A percentile compares a stretch with the other conserved stretches of the same genome.
Conservation (phyloP, 2,113 vertebrate genomes). For the Mesembrinibis cayennensis region DNA sequence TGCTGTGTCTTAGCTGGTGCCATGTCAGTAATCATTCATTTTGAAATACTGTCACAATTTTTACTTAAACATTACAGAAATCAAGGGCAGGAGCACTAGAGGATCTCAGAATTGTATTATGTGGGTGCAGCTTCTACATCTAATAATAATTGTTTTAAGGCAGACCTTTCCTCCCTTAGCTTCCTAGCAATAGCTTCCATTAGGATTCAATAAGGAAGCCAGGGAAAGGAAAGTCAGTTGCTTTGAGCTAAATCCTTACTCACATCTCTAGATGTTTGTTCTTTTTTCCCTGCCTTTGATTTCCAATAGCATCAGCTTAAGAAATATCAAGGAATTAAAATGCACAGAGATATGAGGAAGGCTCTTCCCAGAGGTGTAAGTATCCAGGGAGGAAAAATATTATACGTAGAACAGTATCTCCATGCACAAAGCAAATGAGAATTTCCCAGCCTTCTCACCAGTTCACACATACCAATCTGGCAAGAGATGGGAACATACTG, state of each 20-base stretch:
- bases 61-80: background rate
- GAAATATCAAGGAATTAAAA: background rate
- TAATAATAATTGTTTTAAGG: background rate
- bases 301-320: background rate
- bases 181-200: background rate
- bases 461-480: background rate
- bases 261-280: background rate
- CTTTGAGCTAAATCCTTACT: background rate
- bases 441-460: background rate
- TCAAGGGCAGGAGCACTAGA: background rate
- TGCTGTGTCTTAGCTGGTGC: background rate
- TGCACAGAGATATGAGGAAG: background rate
- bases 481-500: background rate
- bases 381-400: background rate
- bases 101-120: background rate
- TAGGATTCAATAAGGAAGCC: background rate
- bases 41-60: background rate
- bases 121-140: background rate
- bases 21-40: background rate
- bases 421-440: background rate
- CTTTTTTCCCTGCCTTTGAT: background rate
- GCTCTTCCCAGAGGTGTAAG: background rate
- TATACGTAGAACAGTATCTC: background rate
- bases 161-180: background rate
- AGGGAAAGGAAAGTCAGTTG: background rate